Percentiles rank a stretch among this genome's conserved stretches.
These are phyloP conservation scores for Sinocyclocheilus anophthalmus DNA, from an alignment of 2,113 vertebrate genomes.

Conservation along the genomic window DNA sequence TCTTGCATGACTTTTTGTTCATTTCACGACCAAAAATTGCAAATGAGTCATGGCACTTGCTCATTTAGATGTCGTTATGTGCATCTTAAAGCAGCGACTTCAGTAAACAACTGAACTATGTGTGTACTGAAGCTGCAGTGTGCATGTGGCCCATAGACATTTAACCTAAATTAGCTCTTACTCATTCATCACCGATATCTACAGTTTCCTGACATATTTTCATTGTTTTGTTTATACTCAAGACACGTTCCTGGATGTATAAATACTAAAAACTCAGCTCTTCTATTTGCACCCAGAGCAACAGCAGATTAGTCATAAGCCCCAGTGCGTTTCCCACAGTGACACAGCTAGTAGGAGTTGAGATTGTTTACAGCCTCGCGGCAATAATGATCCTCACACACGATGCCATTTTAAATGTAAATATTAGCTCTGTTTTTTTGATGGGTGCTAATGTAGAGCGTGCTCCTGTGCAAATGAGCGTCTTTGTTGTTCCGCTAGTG, in stretches of 20 bases:
- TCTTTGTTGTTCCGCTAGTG: conserved; percentile 31
- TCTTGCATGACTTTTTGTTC: neutral
- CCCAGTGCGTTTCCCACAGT: conserved; percentile 19
- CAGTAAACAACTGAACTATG: neutral
- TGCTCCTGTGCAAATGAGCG: conserved; percentile 19
- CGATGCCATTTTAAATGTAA: conserved; percentile 23
- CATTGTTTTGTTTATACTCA: neutral
- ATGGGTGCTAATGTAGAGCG: conserved; percentile 43
- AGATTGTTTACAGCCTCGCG: conserved; percentile 41
- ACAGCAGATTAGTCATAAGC: conserved; percentile 31
- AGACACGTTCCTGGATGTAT: neutral
- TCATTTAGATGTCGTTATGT: neutral
- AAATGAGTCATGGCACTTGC: neutral
- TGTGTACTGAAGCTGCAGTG: neutral
- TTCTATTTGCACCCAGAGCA: conserved; percentile 16
- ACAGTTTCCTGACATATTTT: neutral
- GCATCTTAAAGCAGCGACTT: neutral
- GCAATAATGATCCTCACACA: conserved; percentile 20
- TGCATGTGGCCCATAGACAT: neutral
- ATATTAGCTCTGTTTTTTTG: conserved; percentile 31
- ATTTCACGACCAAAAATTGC: neutral
- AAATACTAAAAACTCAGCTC: neutral
- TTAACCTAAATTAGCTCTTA: neutral
- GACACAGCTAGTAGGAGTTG: conserved; percentile 38
- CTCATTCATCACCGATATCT: neutral